phyloP scores from a whole-genome alignment of 2,797 vertebrate genomes.

The Caiman crocodilus region DNA sequence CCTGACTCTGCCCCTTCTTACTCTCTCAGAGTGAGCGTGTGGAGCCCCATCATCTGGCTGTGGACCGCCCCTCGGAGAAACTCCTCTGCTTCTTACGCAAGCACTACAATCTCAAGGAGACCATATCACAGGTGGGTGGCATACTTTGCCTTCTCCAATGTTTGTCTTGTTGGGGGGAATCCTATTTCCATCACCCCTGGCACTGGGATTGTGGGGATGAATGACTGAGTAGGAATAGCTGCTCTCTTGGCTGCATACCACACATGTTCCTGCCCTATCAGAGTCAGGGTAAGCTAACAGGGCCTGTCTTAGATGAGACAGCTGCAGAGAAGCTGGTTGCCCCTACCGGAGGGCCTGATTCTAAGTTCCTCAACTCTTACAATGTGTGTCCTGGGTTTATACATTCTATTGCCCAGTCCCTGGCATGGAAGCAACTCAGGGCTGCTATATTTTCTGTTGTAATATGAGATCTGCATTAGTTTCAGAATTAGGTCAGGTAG shows the following conservation, averaged over 20 bases:
- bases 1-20: background rate
- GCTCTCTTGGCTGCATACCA: background rate
- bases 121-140: conserved; percentile 90
- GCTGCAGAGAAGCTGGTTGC: background rate
- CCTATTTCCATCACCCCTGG: no score
- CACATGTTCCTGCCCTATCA: background rate
- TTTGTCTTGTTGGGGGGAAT: no score
- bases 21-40: conserved; percentile 85
- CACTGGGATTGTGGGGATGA: background rate
- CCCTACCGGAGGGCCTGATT: background rate
- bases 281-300: no score
- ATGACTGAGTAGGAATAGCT: background rate
- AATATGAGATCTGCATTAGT: no score
- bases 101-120: conserved; percentile 86
- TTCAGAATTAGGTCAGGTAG: no score
- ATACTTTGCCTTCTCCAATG: background rate
- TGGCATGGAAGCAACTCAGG: no score
- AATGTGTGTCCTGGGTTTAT: no score
- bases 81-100: conserved; percentile 91
- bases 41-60: conserved; percentile 89
- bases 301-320: background rate
- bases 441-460: no score
- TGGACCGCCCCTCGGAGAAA: conserved; percentile 92
- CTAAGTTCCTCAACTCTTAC: background rate
- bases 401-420: no score